Percentiles rank a stretch among this genome's conserved stretches.
Evolutionary conservation across 2,797 vertebrate species (phyloP).

Genomic region (Apodemus agrarius): DNA sequence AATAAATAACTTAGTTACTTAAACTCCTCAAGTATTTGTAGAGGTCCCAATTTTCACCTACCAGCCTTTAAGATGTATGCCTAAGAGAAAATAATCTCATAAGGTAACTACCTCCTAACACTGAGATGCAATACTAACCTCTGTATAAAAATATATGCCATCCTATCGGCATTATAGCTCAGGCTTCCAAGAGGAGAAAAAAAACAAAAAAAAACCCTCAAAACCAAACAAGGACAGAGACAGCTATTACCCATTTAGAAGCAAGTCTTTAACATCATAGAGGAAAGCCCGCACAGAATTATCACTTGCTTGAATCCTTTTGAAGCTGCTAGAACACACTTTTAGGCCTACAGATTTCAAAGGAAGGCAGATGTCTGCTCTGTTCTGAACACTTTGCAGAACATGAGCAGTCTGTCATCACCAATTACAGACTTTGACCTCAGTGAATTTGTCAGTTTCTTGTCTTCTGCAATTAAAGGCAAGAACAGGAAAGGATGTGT

Average conservation of each 20-base stretch:
- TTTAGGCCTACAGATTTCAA: conserved; percentile 39
- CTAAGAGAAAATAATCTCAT: not conserved
- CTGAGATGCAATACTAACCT: not conserved
- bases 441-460: not conserved
- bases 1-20: conserved; percentile 18
- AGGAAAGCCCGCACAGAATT: not conserved
- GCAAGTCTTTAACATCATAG: not conserved
- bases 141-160: not conserved
- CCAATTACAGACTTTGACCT: conserved; percentile 21
- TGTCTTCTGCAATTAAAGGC: conserved; percentile 16
- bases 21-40: conserved; percentile 33
- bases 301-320: conserved; percentile 11
- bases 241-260: not conserved
- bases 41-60: not conserved
- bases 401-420: conserved; percentile 5
- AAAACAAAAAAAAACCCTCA: not conserved
- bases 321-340: not conserved
- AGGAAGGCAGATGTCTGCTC: not conserved
- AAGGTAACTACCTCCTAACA: not conserved
- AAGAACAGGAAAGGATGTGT: conserved; percentile 8
- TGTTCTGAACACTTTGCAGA: not conserved
- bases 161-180: not conserved
- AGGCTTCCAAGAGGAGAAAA: not conserved
- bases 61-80: not conserved
- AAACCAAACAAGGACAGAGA: not conserved